A percentile compares a stretch with the other conserved stretches of the same genome.
These are phyloP conservation scores for Alexandromys oeconomus DNA, from an alignment of 2,797 vertebrate species.

Conservation along the genomic window DNA sequence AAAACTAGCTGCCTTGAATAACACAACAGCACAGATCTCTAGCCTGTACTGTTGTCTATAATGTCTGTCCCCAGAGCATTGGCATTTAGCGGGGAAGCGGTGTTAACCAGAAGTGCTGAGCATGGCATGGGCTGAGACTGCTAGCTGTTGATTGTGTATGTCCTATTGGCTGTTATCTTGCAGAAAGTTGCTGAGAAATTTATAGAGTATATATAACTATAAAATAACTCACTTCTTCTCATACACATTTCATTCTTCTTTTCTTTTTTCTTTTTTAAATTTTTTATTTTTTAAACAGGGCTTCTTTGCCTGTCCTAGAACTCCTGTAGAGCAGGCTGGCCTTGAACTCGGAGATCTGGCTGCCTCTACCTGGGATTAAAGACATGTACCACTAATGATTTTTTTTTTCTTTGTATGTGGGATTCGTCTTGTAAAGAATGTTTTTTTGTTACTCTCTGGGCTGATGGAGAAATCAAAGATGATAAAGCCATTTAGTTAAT, in stretches of 20 bases:
- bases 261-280: neutral
- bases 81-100: neutral
- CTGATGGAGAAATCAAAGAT: neutral
- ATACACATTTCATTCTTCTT: neutral
- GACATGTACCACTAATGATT: neutral
- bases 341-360: neutral
- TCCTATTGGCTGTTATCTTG: neutral
- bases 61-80: neutral
- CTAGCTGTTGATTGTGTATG: neutral
- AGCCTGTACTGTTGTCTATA: neutral
- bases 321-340: neutral
- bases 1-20: neutral
- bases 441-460: neutral
- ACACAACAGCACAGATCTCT: neutral
- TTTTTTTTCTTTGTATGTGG: neutral
- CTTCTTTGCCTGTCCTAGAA: neutral
- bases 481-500: conserved; percentile 25
- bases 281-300: neutral
- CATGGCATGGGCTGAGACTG: neutral
- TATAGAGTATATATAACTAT: neutral
- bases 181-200: conserved; percentile 23
- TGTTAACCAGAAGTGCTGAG: conserved; percentile 32
- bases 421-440: neutral
- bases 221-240: neutral
- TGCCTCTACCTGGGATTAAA: neutral